Conservation (phyloP, 2,888 invertebrate genomes). For the Lasioglossum lativentre region DNA sequence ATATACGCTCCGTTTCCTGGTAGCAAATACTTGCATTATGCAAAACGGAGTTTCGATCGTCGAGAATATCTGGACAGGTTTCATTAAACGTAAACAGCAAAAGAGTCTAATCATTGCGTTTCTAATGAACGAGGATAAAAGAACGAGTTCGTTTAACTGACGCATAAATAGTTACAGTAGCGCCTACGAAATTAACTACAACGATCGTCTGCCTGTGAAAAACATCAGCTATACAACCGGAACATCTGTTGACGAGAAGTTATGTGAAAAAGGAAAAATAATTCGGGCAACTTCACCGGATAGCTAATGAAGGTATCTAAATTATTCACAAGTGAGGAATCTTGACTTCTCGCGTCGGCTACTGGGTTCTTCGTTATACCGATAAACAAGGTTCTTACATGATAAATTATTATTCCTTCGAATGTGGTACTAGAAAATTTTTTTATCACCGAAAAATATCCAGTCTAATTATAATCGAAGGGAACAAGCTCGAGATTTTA, state of each 20-base stretch:
- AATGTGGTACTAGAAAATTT: too few relatives aligned
- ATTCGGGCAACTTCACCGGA: not conserved
- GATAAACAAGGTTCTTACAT: not conserved
- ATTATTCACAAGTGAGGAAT: not conserved
- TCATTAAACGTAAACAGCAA: slow-evolving; percentile 3
- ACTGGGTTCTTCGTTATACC: not conserved
- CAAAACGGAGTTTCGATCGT: slow-evolving; percentile 3
- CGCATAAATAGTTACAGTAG: not conserved
- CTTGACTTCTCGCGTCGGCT: not conserved
- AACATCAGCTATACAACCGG: not conserved
- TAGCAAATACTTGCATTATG: slow-evolving; percentile 37
- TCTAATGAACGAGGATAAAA: not conserved
- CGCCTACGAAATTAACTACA: not conserved
- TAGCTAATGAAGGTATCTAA: not conserved
- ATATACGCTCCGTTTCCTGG: slow-evolving; percentile 1
- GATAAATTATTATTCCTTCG: too few relatives aligned
- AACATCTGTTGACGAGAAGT: not conserved
- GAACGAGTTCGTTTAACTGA: not conserved
- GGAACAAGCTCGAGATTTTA: not conserved
- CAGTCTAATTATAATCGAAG: not conserved
- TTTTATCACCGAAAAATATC: too few relatives aligned
- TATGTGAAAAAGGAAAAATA: not conserved
- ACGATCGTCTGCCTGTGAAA: not conserved
- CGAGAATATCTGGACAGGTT: not conserved
- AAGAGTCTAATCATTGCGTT: not conserved